Conservation (phyloP, 1,140 invertebrate genomes). For the Paraescarpia echinospica region DNA sequence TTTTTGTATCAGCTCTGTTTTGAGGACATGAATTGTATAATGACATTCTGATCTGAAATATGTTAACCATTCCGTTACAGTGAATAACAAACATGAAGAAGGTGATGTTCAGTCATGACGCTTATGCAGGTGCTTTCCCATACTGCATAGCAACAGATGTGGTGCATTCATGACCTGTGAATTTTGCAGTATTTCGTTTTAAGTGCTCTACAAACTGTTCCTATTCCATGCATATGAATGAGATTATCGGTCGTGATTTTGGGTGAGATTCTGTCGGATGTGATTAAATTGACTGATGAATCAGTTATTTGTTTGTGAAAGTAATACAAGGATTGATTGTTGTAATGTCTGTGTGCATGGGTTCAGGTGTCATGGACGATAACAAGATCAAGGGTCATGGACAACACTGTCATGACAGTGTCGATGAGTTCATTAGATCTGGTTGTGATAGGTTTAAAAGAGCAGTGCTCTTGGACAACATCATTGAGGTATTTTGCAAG, state of each 20-base stretch:
- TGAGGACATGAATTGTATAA: not conserved
- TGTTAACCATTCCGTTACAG: not conserved
- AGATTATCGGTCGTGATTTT: too few relatives aligned
- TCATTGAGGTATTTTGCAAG: not conserved
- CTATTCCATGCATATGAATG: not conserved
- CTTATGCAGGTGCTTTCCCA: too few relatives aligned
- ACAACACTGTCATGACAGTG: not conserved
- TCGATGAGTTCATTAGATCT: not conserved
- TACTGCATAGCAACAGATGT: not conserved
- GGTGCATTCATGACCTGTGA: not conserved
- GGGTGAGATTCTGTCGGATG: not conserved
- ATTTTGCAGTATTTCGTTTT: not conserved
- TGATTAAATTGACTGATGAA: not conserved
- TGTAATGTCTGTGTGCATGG: not conserved
- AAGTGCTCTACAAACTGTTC: not conserved
- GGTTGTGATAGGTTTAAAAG: not conserved
- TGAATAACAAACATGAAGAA: too few relatives aligned
- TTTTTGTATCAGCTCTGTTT: not conserved
- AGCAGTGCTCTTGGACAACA: not conserved
- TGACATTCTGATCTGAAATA: not conserved
- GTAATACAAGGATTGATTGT: not conserved
- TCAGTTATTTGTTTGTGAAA: not conserved
- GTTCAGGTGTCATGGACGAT: not conserved
- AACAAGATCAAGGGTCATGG: not conserved
- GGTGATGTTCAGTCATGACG: too few relatives aligned